Percentiles rank a stretch among this genome's conserved stretches.
These are phyloP conservation scores for Drosophila yooni DNA, from an alignment of 2,888 invertebrate species.

Conservation along the genomic window DNA sequence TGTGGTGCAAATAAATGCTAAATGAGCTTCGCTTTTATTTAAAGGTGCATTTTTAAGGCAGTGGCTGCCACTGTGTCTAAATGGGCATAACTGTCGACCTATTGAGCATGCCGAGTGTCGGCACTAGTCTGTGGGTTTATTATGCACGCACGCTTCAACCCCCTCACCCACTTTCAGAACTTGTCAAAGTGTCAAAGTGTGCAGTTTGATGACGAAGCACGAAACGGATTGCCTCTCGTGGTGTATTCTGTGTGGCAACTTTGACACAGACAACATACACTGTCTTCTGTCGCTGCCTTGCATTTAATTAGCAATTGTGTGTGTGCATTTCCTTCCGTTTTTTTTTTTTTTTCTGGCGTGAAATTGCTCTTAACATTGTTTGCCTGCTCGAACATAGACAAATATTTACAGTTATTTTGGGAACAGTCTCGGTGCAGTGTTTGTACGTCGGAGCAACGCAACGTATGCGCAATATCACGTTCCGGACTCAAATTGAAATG, in stretches of 20 bases:
- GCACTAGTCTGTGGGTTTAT: constrained; percentile 41
- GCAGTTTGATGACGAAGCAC: constrained; percentile 59
- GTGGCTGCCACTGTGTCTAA: constrained; percentile 1
- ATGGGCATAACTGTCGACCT: constrained; percentile 43
- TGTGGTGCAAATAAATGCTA: constrained; percentile 61
- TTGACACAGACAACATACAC: constrained; percentile 52
- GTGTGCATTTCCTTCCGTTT: constrained; percentile 8
- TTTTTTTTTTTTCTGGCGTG: constrained; percentile 9
- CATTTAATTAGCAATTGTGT: constrained; percentile 70
- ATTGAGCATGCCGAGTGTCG: constrained; percentile 72
- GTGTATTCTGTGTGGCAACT: constrained; percentile 49
- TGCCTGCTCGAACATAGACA: constrained; percentile 51
- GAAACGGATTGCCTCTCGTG: constrained; percentile 28
- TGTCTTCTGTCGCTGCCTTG: constrained; percentile 53
- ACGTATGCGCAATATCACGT: constrained; percentile 66
- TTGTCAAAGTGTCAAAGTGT: constrained; percentile 50
- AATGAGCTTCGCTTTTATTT: constrained; percentile 42
- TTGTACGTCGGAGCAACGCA: constrained; percentile 34
- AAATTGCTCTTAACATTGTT: constrained; percentile 68
- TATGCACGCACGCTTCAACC: constrained; percentile 54
- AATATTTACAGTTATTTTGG: constrained; percentile 74
- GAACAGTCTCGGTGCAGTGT: constrained; percentile 14
- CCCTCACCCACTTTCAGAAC: background rate
- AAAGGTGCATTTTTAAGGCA: constrained; percentile 50
- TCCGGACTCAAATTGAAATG: constrained; percentile 72